Evolutionary conservation across 2,888 invertebrate species (phyloP).

Genomic region (Tetranychus piercei): DNA sequence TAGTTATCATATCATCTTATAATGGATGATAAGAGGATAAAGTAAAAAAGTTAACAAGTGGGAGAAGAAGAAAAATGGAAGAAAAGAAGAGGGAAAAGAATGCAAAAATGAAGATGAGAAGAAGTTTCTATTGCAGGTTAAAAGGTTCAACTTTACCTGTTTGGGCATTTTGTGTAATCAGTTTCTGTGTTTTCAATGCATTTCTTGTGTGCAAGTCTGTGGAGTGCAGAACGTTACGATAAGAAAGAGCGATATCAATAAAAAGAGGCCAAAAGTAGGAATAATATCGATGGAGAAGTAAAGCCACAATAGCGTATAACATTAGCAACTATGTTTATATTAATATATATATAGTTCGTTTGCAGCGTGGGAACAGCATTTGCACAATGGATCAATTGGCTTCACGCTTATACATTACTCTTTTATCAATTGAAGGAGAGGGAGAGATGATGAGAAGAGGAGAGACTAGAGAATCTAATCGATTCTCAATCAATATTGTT

Average conservation of each 20-base stretch:
- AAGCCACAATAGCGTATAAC: too few species aligned
- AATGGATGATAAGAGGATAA: too few species aligned
- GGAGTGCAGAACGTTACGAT: too few species aligned
- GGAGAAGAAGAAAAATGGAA: background rate
- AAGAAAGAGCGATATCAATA: too few species aligned
- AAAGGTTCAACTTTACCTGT: too few species aligned
- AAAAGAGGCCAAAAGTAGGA: too few species aligned
- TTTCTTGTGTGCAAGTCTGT: too few species aligned
- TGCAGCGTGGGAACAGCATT: constrained; percentile 1
- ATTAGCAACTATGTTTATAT: background rate
- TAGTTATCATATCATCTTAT: too few species aligned
- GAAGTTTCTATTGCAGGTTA: too few species aligned
- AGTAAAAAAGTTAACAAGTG: background rate
- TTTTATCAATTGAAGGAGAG: constrained; percentile 6
- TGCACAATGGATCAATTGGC: background rate
- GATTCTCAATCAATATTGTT: background rate
- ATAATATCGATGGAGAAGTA: too few species aligned
- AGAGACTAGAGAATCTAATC: constrained; percentile 3
- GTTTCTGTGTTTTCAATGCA: too few species aligned
- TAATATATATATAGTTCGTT: background rate
- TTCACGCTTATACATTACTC: background rate
- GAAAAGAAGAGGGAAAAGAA: background rate
- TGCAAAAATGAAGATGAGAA: background rate
- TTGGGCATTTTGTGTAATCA: too few species aligned
- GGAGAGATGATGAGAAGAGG: background rate